Evolutionary conservation across 2,797 vertebrate genomes (phyloP).

Genomic region (Eulemur coronatus): DNA sequence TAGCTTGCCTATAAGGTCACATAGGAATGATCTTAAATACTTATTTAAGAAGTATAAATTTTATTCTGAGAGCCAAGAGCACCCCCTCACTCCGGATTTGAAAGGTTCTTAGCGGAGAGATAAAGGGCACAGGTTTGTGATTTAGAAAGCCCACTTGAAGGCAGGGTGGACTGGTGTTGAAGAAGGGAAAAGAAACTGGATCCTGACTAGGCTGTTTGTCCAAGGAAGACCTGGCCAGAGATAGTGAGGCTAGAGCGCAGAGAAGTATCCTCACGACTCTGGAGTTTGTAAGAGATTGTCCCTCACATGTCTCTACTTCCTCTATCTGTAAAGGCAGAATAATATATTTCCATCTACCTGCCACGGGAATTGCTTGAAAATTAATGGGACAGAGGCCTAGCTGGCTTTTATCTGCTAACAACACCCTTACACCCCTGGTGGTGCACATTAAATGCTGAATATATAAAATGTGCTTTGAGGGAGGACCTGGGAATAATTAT

Average conservation of each 20-base stretch:
- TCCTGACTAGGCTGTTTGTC: background rate
- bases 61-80: background rate
- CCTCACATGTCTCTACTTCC: background rate
- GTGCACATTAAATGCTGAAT: conserved; percentile 48
- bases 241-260: background rate
- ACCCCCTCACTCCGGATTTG: background rate
- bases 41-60: background rate
- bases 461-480: conserved; percentile 45
- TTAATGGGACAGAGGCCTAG: conserved; percentile 39
- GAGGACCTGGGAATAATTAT: conserved; percentile 65
- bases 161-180: background rate
- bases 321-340: conserved; percentile 42
- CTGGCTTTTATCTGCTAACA: conserved; percentile 54
- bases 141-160: background rate
- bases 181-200: background rate
- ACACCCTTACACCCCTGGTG: background rate
- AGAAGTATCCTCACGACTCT: background rate
- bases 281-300: background rate
- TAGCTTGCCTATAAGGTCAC: background rate
- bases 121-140: background rate
- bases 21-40: background rate
- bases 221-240: background rate
- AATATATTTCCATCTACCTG: conserved; percentile 11
- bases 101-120: background rate
- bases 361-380: conserved; percentile 54